Conservation (phyloP, 2,888 invertebrate species). For the Polylopha cassiicola region DNA sequence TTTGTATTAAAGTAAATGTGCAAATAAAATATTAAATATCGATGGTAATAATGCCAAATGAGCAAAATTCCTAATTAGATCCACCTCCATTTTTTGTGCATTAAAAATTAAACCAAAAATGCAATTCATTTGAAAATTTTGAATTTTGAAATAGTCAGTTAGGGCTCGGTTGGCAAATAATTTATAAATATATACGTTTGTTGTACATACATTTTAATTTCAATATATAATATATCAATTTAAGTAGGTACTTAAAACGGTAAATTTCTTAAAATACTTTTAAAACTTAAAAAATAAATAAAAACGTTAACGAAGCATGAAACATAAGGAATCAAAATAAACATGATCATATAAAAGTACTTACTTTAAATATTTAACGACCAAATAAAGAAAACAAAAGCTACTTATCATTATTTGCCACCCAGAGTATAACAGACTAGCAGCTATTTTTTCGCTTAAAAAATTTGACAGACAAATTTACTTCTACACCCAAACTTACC, state of each 20-base stretch:
- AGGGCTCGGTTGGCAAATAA: slow-evolving; percentile 59
- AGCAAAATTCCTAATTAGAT: slow-evolving; percentile 28
- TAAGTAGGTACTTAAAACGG: background rate
- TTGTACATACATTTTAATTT: slow-evolving; percentile 2
- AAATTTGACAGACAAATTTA: slow-evolving; percentile 43
- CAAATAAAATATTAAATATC: background rate
- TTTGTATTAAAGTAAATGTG: background rate
- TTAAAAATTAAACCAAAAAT: slow-evolving; percentile 55
- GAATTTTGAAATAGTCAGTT: slow-evolving; percentile 65
- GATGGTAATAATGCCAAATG: slow-evolving; percentile 2
- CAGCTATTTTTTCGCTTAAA: slow-evolving; percentile 43
- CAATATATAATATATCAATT: too few relatives aligned
- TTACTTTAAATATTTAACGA: slow-evolving; percentile 23
- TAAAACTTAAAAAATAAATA: too few relatives aligned
- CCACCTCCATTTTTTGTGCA: slow-evolving; percentile 71
- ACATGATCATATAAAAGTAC: slow-evolving; percentile 22
- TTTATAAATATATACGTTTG: slow-evolving; percentile 1
- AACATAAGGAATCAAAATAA: too few relatives aligned
- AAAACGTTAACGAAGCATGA: slow-evolving; percentile 7
- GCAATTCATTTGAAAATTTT: slow-evolving; percentile 49
- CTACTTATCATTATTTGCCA: slow-evolving; percentile 47
- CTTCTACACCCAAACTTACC: too few relatives aligned
- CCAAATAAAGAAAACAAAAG: slow-evolving; percentile 25
- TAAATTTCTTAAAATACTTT: too few relatives aligned
- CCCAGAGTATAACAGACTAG: slow-evolving; percentile 61